Base-by-base conservation (phyloP, 2,113 vertebrate species). In the Saccopteryx leptura region DNA sequence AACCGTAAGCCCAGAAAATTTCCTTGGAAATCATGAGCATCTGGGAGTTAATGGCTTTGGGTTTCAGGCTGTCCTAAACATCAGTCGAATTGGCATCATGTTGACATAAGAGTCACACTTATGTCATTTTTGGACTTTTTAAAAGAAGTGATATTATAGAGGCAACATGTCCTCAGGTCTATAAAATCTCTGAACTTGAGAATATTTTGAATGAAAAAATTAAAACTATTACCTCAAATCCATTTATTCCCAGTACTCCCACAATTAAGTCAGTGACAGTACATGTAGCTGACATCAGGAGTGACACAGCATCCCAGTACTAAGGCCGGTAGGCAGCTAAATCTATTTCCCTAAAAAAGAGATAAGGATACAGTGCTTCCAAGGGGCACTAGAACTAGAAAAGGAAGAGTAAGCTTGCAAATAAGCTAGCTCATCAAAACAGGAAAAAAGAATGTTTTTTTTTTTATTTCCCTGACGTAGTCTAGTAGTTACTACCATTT, bases 31-130 rank as follows among this genome's bases (percentile, higher is more conserved):
- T 91, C 1, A 0, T 93, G 91, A 94, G 88, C 89, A 96, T 96
- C 95, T 97, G 96, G 88, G 82, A 97, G 78, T 91, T 96, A 97
- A 95, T 91, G 82, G 92, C 58, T 96, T 75, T 97, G 84, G 87
- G 88, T 93, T 84, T 91, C 72, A 54, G 86, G 28, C 71, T 93
- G 56, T 46, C 71, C 76, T 48, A 69, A 93, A 88, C 66, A 90
- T 85, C 68, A 78, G 56, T 95, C 72, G 90, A 92, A 78, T 76
- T 84, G 56, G 63, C 48, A 56, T 46, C 74, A 60, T 28, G 28
- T 39, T 91, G 58, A 88, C 84, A 89, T 33, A 66, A 60, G 28
- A 78, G 8, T 50, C 48, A 74, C 33, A 95, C 92, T 84, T 19
- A 82, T 31, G 39, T 39, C 39, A 39, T 39, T 39, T 79, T 19